These are phyloP conservation scores for Cheilosia scutellata DNA, from an alignment of 2,888 invertebrate genomes.

Conservation along the genomic window DNA sequence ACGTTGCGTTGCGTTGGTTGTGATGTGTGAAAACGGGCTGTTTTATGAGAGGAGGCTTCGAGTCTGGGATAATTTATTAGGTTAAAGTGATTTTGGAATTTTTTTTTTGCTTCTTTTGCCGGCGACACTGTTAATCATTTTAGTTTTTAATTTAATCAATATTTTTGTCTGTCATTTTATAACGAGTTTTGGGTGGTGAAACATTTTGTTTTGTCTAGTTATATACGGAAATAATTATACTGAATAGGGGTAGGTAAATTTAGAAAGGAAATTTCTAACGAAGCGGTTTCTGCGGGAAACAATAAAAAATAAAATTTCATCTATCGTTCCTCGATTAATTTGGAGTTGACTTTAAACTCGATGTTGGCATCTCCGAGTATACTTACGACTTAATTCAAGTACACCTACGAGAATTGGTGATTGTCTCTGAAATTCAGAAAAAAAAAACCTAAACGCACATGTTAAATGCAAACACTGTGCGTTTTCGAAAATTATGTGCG, in stretches of 20 bases:
- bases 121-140: slow-evolving; percentile 7
- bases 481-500: no score
- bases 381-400: no score
- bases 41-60: slow-evolving; percentile 47
- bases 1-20: neutral
- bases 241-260: neutral
- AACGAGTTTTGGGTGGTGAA: neutral
- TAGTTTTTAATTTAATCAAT: slow-evolving; percentile 2
- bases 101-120: neutral
- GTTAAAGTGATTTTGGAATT: slow-evolving; percentile 57
- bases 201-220: neutral
- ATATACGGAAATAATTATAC: neutral
- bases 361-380: no score
- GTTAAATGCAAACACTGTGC: no score
- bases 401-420: no score
- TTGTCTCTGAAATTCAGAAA: no score
- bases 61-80: slow-evolving; percentile 51
- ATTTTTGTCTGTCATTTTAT: slow-evolving; percentile 3
- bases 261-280: neutral
- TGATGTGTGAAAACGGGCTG: slow-evolving; percentile 32
- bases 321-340: no score
- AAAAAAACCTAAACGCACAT: no score
- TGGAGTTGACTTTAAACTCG: no score
- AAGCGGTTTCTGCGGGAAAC: no score
- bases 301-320: no score